These are phyloP conservation scores for Xyrichtys novacula DNA, from an alignment of 2,797 vertebrate genomes.

Conservation along the genomic window DNA sequence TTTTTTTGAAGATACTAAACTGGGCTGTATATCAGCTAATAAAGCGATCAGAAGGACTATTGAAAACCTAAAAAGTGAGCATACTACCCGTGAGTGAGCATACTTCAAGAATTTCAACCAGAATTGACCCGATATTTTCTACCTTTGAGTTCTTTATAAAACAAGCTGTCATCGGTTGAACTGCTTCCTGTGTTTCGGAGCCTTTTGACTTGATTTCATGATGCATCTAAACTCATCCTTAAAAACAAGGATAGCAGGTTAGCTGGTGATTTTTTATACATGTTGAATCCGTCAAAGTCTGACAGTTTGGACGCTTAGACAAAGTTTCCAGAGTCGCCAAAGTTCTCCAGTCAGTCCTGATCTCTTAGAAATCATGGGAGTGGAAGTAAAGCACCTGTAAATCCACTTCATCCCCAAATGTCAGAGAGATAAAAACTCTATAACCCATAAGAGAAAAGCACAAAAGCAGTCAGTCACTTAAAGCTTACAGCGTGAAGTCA, in stretches of 20 bases:
- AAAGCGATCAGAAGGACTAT: no score
- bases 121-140: no score
- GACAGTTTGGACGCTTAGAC: conserved; percentile 16
- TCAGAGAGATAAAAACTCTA: conserved; percentile 2
- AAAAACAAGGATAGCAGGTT: no score
- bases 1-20: no score
- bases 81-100: no score
- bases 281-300: not conserved
- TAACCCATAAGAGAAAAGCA: not conserved
- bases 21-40: no score
- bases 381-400: conserved; percentile 10
- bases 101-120: no score
- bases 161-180: no score
- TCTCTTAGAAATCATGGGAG: not conserved
- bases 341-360: conserved; percentile 1
- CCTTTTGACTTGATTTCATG: no score
- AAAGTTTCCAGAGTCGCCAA: not conserved
- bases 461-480: not conserved
- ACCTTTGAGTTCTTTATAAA: no score
- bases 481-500: conserved; percentile 8
- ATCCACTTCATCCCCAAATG: conserved; percentile 11
- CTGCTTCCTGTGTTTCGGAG: no score
- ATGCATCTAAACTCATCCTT: not conserved
- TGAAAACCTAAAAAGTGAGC: no score
- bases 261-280: not conserved